These are phyloP conservation scores for Muscicapa striata DNA, from an alignment of 2,797 vertebrate species.

Conservation along the genomic window DNA sequence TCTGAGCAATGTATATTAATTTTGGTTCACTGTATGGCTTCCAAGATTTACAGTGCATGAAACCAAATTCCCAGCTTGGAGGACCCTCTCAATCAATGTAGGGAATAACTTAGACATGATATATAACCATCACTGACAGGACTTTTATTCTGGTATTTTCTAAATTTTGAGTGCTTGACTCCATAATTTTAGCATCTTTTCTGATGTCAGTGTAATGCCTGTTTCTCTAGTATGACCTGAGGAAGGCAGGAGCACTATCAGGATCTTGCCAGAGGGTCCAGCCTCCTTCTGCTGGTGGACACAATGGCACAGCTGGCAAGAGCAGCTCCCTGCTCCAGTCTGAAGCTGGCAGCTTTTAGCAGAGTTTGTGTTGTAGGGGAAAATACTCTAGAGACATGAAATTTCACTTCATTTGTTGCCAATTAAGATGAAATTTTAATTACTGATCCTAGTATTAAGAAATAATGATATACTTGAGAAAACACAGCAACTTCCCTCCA, in stretches of 20 bases:
- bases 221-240: not conserved
- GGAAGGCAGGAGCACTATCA: not conserved
- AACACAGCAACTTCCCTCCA: not conserved
- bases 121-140: not conserved
- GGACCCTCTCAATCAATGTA: not conserved
- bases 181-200: not conserved
- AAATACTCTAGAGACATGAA: not conserved
- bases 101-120: not conserved
- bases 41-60: not conserved
- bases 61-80: not conserved
- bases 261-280: not conserved
- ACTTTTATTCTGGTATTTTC: not conserved
- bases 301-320: not conserved
- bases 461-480: not conserved
- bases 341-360: not conserved
- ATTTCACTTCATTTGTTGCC: not conserved
- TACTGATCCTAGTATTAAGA: not conserved
- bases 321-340: not conserved
- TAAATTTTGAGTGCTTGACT: not conserved
- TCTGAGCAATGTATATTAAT: not conserved
- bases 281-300: not conserved
- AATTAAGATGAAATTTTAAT: not conserved
- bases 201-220: not conserved
- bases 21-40: not conserved
- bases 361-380: not conserved